Evolutionary conservation across 2,888 invertebrate species (phyloP), one percentile per base, ranked within the genome.

Genomic region (Thera britannica): DNA sequence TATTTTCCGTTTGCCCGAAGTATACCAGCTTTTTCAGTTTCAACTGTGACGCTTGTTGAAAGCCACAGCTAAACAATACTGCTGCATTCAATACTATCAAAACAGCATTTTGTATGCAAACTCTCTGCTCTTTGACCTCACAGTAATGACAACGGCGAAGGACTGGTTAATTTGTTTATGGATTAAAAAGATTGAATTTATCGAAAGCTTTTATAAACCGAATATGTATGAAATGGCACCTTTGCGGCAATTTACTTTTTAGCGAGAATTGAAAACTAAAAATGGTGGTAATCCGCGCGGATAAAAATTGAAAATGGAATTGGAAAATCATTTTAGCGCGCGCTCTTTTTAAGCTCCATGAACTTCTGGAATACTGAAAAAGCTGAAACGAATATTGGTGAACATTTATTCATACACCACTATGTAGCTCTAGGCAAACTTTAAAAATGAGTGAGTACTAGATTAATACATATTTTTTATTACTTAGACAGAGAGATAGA

Each of bases 141-240:
- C 36, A 46, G 49, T 56, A 60, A 46, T 58, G 46, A 46, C 51
- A 38, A 2, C 23, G 9, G 9, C 12, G 56, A 8, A 65, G 9
- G 46, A 62, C 58, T 12, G 12, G 41, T 49, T 56, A 60, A 51
- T 55, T 55, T 55, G 62, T 56, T 67, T 51, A 59, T 49, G 62
- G 55, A 38, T 62, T 63, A 52, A 51, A 63, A 60, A 56, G 8
- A 63, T 52, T 49, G 35, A 67, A 67, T 67, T 63, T 54, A 57
- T 12, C n/a, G 52, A 61, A 44, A 12, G 41, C 44, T 61, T 60
- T 12, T 2, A 49, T 44, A 60, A 44, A 41, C 6, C 23, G 23
- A 7, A 8, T 51, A 12, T 38, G 51, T 41, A 6, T 36, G 34
- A 38, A 57, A 57, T 41, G 56, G 57, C 23, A 34, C 12, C 23